phyloP scores from a whole-genome alignment of 2,113 vertebrate species.

The Anguilla japonica region DNA sequence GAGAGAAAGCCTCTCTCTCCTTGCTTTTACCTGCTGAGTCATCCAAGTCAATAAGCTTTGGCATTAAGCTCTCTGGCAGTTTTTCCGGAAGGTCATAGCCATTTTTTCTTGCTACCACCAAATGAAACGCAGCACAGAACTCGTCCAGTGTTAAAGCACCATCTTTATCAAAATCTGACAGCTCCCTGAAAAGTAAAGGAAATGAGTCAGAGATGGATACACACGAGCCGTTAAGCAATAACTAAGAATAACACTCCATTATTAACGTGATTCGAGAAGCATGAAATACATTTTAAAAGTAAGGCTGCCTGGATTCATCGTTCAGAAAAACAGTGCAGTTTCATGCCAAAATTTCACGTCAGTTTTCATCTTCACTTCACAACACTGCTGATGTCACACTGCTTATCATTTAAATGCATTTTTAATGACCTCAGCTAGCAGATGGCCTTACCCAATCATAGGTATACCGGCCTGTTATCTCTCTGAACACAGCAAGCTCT shows the following conservation, averaged over 20 bases:
- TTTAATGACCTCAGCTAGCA: background rate
- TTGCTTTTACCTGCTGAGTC: conserved; percentile 84
- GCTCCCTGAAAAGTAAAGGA: conserved; percentile 76
- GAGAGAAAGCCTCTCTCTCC: background rate
- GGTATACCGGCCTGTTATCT: background rate
- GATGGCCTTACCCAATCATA: background rate
- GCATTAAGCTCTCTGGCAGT: conserved; percentile 97
- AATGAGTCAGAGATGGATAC: conserved; percentile 11
- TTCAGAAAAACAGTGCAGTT: no score
- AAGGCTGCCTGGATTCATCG: no score
- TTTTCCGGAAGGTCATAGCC: conserved; percentile 98
- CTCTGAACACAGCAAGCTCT: background rate
- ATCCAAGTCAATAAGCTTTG: conserved; percentile 98
- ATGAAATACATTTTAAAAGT: background rate
- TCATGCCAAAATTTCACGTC: background rate
- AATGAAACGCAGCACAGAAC: conserved; percentile 97
- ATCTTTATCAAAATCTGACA: conserved; percentile 99
- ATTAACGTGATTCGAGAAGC: conserved; percentile 3
- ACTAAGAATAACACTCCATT: background rate
- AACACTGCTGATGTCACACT: background rate
- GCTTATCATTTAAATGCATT: background rate
- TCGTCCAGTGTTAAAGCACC: conserved; percentile 96
- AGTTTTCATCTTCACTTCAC: background rate
- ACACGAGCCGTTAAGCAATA: background rate
- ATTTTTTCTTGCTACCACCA: conserved; percentile 97